phyloP scores from a whole-genome alignment of 2,113 vertebrate genomes.

The Peucedramus taeniatus region DNA sequence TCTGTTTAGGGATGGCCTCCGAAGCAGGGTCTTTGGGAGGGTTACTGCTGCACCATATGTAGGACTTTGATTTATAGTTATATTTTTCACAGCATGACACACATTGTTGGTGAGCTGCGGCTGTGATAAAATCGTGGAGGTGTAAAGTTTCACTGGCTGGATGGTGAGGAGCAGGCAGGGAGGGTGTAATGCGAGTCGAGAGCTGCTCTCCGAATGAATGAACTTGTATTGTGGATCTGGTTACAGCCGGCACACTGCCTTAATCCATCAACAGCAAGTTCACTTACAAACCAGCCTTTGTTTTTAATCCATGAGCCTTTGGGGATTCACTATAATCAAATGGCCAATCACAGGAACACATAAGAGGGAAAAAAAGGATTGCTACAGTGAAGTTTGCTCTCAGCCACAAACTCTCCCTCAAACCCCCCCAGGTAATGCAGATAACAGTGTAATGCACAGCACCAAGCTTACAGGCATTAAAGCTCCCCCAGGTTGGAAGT shows the following conservation, averaged over 20 bases:
- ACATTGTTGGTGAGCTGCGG: constrained; percentile 57
- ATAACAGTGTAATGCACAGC: neutral
- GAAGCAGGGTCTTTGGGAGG: neutral
- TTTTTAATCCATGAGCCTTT: constrained; percentile 77
- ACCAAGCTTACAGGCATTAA: constrained; percentile 8
- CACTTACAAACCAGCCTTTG: constrained; percentile 84
- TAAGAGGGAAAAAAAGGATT: neutral
- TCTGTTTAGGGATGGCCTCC: neutral
- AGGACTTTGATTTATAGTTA: constrained; percentile 58
- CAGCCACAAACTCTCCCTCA: neutral
- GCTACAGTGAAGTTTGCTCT: constrained; percentile 38
- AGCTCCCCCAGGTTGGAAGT: neutral
- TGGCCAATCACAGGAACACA: constrained; percentile 50
- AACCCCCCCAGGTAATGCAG: neutral
- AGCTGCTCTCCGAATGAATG: constrained; percentile 67
- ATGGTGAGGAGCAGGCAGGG: constrained; percentile 49
- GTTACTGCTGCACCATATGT: constrained; percentile 1
- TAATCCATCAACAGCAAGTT: constrained; percentile 78
- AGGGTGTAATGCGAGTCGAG: constrained; percentile 54
- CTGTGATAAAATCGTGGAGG: constrained; percentile 65
- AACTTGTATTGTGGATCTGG: constrained; percentile 67
- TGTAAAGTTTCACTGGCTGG: constrained; percentile 69
- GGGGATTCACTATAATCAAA: constrained; percentile 66
- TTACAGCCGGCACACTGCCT: constrained; percentile 70
- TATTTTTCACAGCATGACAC: constrained; percentile 61